Base-by-base conservation (phyloP, 2,888 invertebrate species). In the Lasiommata megera region DNA sequence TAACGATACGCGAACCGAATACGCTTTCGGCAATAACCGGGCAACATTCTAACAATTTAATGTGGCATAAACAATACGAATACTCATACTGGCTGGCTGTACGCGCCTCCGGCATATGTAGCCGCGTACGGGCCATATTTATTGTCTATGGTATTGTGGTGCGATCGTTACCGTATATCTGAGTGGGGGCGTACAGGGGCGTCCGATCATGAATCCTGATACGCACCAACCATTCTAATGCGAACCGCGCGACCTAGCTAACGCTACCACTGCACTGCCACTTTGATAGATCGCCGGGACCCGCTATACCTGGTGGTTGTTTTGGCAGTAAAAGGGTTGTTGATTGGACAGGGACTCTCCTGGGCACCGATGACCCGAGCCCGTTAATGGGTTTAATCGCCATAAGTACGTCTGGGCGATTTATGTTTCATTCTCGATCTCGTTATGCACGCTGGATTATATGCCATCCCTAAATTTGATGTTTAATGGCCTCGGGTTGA, bases 351-450 rank as follows among this genome's bases (percentile, higher is more conserved):
- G 76, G 77, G 75, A 72, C 70, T 69, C 72, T 73, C 72, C 75
- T 69, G 70, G 80, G 79, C 74, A 77, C 78, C 70, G 74, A 76
- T 83, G 85, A 83, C 84, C 84, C 81, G 76, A 76, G 79, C 72
- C 78, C 79, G 89, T 89, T 90, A 90, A 90, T 90, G 84, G 87
- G 79, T 77, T 88, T 89, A 90, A 90, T 90, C 85, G 88, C 79
- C 76, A 80, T 79, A 46, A 82, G 87, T 88, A 84, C 83, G 78
- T 84, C 80, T 79, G 73, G 71, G 74, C 84, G 84, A 89, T 89
- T 90, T 90, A 90, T 89, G 90, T 88, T 88, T 88, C 88, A 89
- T 90, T 89, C 88, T 88, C 87, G 88, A 89, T 90, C 87, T 86
- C 80, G 83, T 88, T 89, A 88, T 82, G 83, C 82, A 76, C 75